Evolutionary conservation across 2,888 invertebrate species (phyloP).

Genomic region (Isotomurus palustris): DNA sequence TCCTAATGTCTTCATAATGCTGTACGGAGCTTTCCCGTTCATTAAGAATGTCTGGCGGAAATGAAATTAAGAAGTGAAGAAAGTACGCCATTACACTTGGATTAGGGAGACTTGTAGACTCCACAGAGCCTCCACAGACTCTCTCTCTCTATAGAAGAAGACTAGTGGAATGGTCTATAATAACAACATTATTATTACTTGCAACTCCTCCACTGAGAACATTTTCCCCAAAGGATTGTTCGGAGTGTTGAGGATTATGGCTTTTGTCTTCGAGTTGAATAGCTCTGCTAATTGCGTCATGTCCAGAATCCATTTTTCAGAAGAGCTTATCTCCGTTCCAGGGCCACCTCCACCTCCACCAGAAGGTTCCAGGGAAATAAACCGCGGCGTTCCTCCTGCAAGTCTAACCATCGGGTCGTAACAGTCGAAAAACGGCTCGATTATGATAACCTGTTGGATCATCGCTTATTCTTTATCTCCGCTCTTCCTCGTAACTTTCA

Average conservation of each 20-base stretch:
- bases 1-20: too few relatives aligned
- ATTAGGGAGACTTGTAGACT: too few relatives aligned
- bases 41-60: too few relatives aligned
- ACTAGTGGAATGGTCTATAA: too few relatives aligned
- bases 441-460: constrained; percentile 39
- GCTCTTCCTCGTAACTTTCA: neutral
- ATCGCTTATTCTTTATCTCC: neutral
- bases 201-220: constrained; percentile 60
- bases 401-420: constrained; percentile 55
- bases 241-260: constrained; percentile 91
- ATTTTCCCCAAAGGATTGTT: constrained; percentile 97
- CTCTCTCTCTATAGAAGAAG: too few relatives aligned
- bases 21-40: too few relatives aligned
- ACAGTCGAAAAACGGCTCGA: constrained; percentile 44
- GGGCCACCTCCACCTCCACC: constrained; percentile 50
- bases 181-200: too few relatives aligned
- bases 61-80: too few relatives aligned
- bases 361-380: constrained; percentile 73
- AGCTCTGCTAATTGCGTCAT: constrained; percentile 69
- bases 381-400: constrained; percentile 81
- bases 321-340: too few relatives aligned
- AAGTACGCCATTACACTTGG: too few relatives aligned
- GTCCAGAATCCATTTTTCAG: constrained; percentile 87
- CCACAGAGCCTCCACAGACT: too few relatives aligned
- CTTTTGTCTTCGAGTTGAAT: constrained; percentile 85